Conservation (phyloP, 2,113 vertebrate genomes). For the Etheostoma spectabile region DNA sequence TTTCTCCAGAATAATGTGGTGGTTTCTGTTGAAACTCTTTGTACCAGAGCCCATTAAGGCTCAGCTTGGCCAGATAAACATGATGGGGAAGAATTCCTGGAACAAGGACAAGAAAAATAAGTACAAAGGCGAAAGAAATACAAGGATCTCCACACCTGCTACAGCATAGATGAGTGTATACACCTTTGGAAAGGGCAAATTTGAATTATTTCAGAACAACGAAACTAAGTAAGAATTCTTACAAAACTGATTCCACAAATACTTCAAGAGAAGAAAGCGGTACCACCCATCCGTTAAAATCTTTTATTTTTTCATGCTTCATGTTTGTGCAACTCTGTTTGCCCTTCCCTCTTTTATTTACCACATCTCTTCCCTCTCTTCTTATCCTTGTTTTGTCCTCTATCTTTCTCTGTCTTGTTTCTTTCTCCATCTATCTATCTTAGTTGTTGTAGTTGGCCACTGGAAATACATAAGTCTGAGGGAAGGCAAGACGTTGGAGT, state of each 20-base stretch:
- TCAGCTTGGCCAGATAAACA: constrained; percentile 7
- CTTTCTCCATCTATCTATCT: constrained; percentile 12
- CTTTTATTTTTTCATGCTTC: constrained; percentile 20
- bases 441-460: constrained; percentile 25
- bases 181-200: neutral
- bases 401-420: neutral
- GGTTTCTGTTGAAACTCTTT: constrained; percentile 25
- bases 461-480: constrained; percentile 62
- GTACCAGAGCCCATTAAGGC: neutral
- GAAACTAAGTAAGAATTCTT: neutral
- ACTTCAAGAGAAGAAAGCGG: constrained; percentile 36
- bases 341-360: constrained; percentile 11
- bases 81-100: neutral
- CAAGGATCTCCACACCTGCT: neutral
- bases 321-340: constrained; percentile 28
- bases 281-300: constrained; percentile 38
- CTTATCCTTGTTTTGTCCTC: neutral
- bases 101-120: constrained; percentile 3
- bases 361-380: constrained; percentile 1
- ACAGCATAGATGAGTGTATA: neutral
- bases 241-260: neutral
- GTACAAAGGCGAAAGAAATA: neutral
- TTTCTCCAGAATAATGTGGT: neutral
- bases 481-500: neutral
- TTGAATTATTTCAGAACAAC: neutral